Conservation (phyloP, 2,888 invertebrate genomes). For the Nineta flava region DNA sequence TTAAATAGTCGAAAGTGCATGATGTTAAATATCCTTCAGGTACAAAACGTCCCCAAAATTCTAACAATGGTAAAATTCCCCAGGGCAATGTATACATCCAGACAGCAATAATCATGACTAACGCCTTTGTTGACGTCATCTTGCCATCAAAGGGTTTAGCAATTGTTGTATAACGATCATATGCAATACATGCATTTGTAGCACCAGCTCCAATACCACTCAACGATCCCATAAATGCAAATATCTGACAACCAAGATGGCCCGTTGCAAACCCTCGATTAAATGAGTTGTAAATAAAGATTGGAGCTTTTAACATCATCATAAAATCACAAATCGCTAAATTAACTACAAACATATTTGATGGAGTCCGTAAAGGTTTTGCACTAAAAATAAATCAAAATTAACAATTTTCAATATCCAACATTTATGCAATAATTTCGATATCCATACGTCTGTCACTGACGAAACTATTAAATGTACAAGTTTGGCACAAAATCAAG, state of each 20-base stretch:
- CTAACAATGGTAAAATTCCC: conserved; percentile 60
- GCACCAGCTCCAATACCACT: conserved; percentile 65
- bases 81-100: conserved; percentile 72
- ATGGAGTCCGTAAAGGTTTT: conserved; percentile 58
- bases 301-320: conserved; percentile 76
- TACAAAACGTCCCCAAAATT: conserved; percentile 74
- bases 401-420: neutral
- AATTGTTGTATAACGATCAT: conserved; percentile 66
- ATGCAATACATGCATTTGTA: conserved; percentile 75
- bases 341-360: conserved; percentile 72
- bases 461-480: neutral
- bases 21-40: conserved; percentile 86
- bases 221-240: conserved; percentile 56
- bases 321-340: conserved; percentile 69
- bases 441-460: neutral
- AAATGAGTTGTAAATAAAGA: conserved; percentile 74
- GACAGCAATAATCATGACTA: conserved; percentile 53
- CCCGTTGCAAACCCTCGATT: conserved; percentile 62
- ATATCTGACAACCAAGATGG: conserved; percentile 58
- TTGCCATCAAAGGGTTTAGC: conserved; percentile 72
- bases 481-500: neutral
- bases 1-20: conserved; percentile 69
- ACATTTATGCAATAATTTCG: neutral
- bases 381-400: conserved; percentile 35
- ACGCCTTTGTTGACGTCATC: conserved; percentile 61